Evolutionary conservation across 2,113 vertebrate genomes (phyloP), one percentile per base, ranked within the genome.

Genomic region (Psittacara wagleri): DNA sequence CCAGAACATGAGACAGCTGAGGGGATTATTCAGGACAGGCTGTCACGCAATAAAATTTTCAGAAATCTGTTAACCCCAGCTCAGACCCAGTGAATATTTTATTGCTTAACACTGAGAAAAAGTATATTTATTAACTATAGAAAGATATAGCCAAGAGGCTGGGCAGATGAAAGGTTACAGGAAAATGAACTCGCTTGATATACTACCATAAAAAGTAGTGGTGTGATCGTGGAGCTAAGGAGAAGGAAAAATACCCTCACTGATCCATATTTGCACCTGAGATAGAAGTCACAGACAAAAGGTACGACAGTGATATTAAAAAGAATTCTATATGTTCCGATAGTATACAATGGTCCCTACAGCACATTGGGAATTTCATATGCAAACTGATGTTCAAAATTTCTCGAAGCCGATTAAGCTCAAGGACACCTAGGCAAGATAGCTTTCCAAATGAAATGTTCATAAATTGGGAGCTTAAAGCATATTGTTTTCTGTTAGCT

Each of bases 11-110:
- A 98, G 98, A 97, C 98, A 98, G 98, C 98, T 98, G 98, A 98
- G 98, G 98, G 98, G 98, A 97, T 98, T 98, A 98, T 97, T 98
- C 97, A 98, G 98, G 98, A 98, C 98, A 98, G 98, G 97, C 98
- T 99, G 99, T 99, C 98, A 98, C 95, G 97, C 98, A 97, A 98
- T 98, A 98, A 99, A 99, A 99, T 98, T 99, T 98, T 98, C 98
- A 99, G 98, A 99, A 99, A 99, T 98, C 98, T 98, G 98, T 99
- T 98, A 98, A 99, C 99, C 99, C 98, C 98, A 97, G 98, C 97
- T 97, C 98, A 98, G 98, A 98, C 98, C 98, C 98, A 98, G 98
- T 99, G 98, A 99, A 99, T 99, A 99, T 99, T 99, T 98, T 98
- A 99, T 98, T 98, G 96, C 97, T 97, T 98, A 98, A 97, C 98